Base-by-base conservation (phyloP, 1,140 invertebrate species). In the Hermetia illucens region DNA sequence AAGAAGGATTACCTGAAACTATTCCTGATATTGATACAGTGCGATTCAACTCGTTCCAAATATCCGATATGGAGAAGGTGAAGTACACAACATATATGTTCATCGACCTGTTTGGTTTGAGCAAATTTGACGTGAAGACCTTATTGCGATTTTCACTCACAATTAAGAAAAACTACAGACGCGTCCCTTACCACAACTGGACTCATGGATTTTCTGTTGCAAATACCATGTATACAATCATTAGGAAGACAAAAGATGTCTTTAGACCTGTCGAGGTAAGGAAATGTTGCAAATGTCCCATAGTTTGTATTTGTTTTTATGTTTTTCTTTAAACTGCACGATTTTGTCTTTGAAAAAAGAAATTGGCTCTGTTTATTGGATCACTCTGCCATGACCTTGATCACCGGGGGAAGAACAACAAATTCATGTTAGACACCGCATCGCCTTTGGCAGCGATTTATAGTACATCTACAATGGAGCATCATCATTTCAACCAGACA, bases 401-500 rank as follows among this genome's bases (percentile, higher is more conserved):
- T 51, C 84, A 89, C 50, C 61, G 83, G 19, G 84, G 84, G 1
- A 85, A 84, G 50, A 89, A 81, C 27, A 85, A 87, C 48, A 75
- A 79, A 47, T 89, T 86, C 52, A 82, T 89, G 77, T 66, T 79
- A 42, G 79, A 85, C 36, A 81, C 74, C n/a, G 74, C 74, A 27
- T 82, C 82, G 4, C 82, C 84, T 0, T 56, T 89, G 20, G 84
- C 83, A 3, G 69, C 77, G 4, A 81, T 89, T 47, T 88, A 88
- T 53, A 75, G 78, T 6, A 87, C 83, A 10, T 84, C 79, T 4
- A 82, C 82, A 3, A 77, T 88, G 68, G 84, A 88, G 52, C 82
- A 87, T 54, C 84, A 88, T 53, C 84, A 88, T 55, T 89, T 87
- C 51, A 88, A 88, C 55, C 82, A 85, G 49, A 87, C 84, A 2